Conservation (phyloP, 1,140 invertebrate species). For the Lepidurus packardi region DNA sequence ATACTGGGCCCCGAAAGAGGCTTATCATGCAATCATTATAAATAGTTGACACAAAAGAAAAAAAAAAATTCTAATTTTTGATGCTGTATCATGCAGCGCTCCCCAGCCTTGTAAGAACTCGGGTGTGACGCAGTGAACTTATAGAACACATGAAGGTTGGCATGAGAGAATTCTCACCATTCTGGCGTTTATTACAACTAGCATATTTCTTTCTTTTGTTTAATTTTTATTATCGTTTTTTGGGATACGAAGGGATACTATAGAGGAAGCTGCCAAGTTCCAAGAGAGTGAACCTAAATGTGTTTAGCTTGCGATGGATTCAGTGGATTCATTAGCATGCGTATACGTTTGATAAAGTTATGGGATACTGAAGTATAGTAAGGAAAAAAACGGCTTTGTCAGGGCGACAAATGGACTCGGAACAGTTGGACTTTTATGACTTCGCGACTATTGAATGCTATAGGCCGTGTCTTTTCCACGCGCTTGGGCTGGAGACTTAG, state of each 20-base stretch:
- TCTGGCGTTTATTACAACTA: not conserved
- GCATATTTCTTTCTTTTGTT: not conserved
- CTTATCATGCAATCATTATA: not conserved
- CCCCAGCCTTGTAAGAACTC: not conserved
- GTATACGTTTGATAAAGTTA: not conserved
- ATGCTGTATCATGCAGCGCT: not conserved
- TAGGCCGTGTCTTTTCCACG: not conserved
- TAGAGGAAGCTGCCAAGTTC: not conserved
- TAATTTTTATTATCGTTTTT: not conserved
- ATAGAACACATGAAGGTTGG: not conserved
- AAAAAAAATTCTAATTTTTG: not conserved
- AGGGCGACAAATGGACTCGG: not conserved
- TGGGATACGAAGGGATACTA: not conserved
- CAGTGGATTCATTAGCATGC: not conserved
- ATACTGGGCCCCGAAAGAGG: not conserved
- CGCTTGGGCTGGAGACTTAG: not conserved
- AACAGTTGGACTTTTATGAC: not conserved
- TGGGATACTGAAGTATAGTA: not conserved
- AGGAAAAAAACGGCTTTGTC: not conserved
- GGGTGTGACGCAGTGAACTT: not conserved
- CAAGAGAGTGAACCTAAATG: no score
- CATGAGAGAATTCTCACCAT: constrained; percentile 6
- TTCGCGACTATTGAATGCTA: not conserved
- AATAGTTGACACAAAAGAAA: not conserved
- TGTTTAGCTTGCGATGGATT: no score